phyloP scores from a whole-genome alignment of 2,797 vertebrate species.

The Amazonetta brasiliensis region DNA sequence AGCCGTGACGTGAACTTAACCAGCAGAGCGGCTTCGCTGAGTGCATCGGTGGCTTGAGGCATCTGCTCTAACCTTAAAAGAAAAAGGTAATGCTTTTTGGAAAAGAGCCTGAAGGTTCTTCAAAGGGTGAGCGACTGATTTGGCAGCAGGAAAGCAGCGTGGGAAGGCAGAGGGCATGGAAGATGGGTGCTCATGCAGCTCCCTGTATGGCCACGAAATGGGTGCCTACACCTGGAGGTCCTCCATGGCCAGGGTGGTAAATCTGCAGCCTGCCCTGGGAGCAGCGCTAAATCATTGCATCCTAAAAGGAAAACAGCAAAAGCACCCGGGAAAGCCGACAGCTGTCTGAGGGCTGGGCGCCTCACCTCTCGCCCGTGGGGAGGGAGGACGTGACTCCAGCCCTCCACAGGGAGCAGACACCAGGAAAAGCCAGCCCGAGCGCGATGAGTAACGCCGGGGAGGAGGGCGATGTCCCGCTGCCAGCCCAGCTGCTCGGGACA shows the following conservation, averaged over 20 bases:
- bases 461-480: background rate
- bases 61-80: rapidly evolving
- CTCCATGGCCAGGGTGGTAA: background rate
- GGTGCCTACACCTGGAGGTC: rapidly evolving
- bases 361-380: rapidly evolving
- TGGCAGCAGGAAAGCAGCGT: background rate
- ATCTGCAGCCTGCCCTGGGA: background rate
- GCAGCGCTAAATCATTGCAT: background rate
- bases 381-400: background rate
- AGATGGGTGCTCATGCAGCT: background rate
- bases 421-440: background rate
- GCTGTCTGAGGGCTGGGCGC: rapidly evolving
- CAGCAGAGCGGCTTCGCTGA: background rate
- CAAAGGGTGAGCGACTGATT: rapidly evolving
- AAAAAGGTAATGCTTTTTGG: background rate
- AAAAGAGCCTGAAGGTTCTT: background rate
- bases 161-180: background rate
- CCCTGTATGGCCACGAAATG: too few species aligned
- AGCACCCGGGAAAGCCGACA: background rate
- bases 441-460: background rate
- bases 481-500: background rate
- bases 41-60: background rate
- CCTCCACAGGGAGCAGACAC: rapidly evolving
- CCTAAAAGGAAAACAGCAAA: background rate
- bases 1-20: background rate